A percentile compares a stretch with the other conserved stretches of the same genome.
phyloP scores from a whole-genome alignment of 2,797 vertebrate species.

The Moxostoma hubbsi region DNA sequence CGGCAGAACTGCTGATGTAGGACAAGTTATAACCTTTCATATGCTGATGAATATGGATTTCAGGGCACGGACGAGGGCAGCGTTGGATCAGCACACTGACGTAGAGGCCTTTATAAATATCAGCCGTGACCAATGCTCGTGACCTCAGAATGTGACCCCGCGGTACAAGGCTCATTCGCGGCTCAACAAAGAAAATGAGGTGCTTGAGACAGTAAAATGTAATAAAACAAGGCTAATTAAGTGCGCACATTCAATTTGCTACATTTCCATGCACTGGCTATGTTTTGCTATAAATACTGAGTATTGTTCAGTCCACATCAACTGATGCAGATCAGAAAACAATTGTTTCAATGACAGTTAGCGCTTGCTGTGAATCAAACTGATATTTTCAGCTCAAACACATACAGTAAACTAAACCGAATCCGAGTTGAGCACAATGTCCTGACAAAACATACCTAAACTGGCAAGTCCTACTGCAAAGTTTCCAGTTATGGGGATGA shows the following conservation, averaged over 20 bases:
- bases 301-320: not conserved
- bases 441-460: slow-evolving; percentile 44
- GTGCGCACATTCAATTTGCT: not conserved
- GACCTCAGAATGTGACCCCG: slow-evolving; percentile 8
- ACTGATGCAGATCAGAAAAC: not conserved
- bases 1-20: slow-evolving; percentile 28
- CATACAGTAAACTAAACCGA: slow-evolving; percentile 30
- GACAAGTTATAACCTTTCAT: slow-evolving; percentile 37
- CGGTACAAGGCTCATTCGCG: not conserved
- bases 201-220: slow-evolving; percentile 6
- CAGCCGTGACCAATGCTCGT: not conserved
- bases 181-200: not conserved
- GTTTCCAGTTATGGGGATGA: slow-evolving; percentile 55
- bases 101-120: slow-evolving; percentile 15
- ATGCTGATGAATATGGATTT: slow-evolving; percentile 41
- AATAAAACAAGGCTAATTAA: slow-evolving; percentile 22
- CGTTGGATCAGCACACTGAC: not conserved
- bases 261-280: not conserved
- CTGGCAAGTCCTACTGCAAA: slow-evolving; percentile 43
- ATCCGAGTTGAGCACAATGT: slow-evolving; percentile 32
- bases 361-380: not conserved
- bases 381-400: slow-evolving; percentile 58
- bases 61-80: not conserved
- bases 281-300: not conserved
- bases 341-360: not conserved